Evolutionary conservation across 1,140 invertebrate genomes (phyloP), one percentile per base, ranked within the genome.

Genomic region (Choristoneura fumiferana): DNA sequence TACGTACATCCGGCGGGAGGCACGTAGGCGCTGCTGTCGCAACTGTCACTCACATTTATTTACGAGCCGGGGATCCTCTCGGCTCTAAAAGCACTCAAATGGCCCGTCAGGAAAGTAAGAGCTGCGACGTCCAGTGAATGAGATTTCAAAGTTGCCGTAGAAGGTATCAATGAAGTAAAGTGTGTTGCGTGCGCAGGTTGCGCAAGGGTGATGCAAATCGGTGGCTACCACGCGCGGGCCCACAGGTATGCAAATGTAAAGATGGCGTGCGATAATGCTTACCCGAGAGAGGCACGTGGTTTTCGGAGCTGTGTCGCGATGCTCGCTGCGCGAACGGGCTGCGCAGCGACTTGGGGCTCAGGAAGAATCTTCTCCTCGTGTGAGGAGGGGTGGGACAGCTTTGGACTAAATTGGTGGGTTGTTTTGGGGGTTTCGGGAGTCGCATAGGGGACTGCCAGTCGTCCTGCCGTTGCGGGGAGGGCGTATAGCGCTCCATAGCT

Each of bases 371-470:
- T 81, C 94, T 92, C 62, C 95, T 91, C 39, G 93, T 94, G 71
- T 94, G 94, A 0, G 95, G 95, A 37, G 95, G 95, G 14, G 95
- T 96, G 38, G 95, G 95, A 67, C 94, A 95, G 78, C 93, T 94
- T 71, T 91, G 91, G 1, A 84, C 90, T 75, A 91, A 89, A 9
- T 84, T 90, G 14, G 76, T 82, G 15, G 86, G 78, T 60, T 91
- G 82, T 69, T 87, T 84, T 8, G 84, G 87, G 57, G 87, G 87
- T 69, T 87, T 89, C 1, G 82, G 84, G 35, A 89, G 76, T 3
- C 85, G 69, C 63, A 78, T 69, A 0, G 88, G 84, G 4, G 82
- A 82, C 54, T 83, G 82, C 77, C 86, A 89, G 35, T 88, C 84
- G 57, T 87, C 85, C 35, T 73, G 84, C 59, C 87, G 82, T 67